These are phyloP conservation scores for Halcyon malimbica DNA, from an alignment of 2,113 vertebrate genomes.

Conservation along the genomic window DNA sequence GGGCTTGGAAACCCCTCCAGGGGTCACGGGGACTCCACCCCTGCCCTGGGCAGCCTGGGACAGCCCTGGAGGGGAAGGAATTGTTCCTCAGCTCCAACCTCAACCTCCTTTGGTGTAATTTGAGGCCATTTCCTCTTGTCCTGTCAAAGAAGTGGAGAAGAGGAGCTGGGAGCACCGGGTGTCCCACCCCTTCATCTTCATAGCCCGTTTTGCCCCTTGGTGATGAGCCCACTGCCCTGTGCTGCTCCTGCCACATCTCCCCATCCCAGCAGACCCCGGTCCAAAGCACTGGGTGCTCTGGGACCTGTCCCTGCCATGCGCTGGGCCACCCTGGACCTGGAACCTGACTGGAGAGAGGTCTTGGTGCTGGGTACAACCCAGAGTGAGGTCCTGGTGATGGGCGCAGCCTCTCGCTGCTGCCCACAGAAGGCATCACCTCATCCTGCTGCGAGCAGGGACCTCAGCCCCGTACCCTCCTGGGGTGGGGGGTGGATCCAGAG, in stretches of 20 bases:
- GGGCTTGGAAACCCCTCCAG: background rate
- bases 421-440: background rate
- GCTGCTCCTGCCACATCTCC: background rate
- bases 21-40: background rate
- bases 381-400: background rate
- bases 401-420: background rate
- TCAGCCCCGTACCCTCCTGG: background rate
- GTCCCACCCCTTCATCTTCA: background rate
- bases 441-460: background rate
- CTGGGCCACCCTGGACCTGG: background rate
- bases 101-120: too few species aligned
- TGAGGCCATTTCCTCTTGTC: too few species aligned
- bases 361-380: background rate
- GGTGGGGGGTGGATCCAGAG: background rate
- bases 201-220: background rate
- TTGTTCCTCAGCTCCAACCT: too few species aligned
- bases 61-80: too few species aligned
- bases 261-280: background rate
- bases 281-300: background rate
- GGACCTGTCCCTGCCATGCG: fast-evolving
- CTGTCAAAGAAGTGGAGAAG: background rate
- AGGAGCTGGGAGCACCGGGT: background rate
- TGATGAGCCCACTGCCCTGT: background rate
- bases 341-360: background rate
- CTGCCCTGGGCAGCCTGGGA: background rate